Percentiles rank a stretch among this genome's conserved stretches.
These are phyloP conservation scores for Leucoraja ocellata DNA, from an alignment of 2,797 vertebrate species.

Conservation along the genomic window DNA sequence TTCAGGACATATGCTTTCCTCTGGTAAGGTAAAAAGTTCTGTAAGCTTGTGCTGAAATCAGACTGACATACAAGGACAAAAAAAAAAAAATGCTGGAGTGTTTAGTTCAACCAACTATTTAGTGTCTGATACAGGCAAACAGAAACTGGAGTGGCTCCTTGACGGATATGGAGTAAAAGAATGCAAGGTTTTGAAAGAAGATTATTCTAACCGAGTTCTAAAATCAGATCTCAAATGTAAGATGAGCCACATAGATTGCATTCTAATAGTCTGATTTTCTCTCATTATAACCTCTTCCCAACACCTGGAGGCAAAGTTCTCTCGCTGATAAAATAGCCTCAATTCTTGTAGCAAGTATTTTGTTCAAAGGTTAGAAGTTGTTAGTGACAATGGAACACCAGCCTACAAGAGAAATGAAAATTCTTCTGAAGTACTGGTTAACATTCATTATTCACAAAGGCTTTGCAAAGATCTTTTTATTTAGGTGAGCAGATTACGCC, in stretches of 20 bases:
- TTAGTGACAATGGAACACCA: background rate
- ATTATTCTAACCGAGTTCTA: background rate
- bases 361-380: background rate
- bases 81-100: too few species aligned
- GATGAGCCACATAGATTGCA: background rate
- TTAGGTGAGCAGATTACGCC: background rate
- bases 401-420: background rate
- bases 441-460: background rate
- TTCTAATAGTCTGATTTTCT: background rate
- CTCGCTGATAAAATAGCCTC: background rate
- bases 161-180: background rate
- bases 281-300: background rate
- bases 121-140: background rate
- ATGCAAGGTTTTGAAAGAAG: background rate
- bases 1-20: background rate
- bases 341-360: background rate
- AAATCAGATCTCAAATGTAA: conserved; percentile 9
- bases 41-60: background rate
- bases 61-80: too few species aligned
- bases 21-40: background rate
- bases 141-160: background rate
- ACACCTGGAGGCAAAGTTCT: background rate
- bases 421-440: background rate
- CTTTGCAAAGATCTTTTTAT: background rate
- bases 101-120: background rate